A percentile compares a stretch with the other conserved stretches of the same genome.
These are phyloP conservation scores for Xerus rutilus DNA, from an alignment of 2,797 vertebrate genomes.

Conservation along the genomic window DNA sequence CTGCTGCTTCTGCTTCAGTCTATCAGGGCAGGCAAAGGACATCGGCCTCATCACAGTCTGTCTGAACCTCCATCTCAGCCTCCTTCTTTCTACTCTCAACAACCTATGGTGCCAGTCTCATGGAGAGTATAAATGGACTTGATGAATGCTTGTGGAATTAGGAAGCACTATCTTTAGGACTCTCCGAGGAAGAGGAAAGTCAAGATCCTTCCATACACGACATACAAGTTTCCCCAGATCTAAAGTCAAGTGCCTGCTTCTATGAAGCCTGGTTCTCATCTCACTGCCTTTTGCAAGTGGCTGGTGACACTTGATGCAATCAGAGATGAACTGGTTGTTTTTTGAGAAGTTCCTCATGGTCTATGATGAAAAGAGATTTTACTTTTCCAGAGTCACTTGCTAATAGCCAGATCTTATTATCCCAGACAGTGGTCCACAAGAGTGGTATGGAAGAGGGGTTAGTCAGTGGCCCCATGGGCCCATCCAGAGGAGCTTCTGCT, in stretches of 20 bases:
- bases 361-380: not conserved
- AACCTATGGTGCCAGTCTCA: not conserved
- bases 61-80: not conserved
- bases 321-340: not conserved
- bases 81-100: not conserved
- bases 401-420: not conserved
- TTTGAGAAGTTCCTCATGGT: not conserved
- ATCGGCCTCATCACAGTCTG: not conserved
- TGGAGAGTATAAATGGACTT: not conserved
- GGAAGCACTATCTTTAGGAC: not conserved
- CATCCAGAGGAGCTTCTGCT: not conserved
- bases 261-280: not conserved
- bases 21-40: not conserved
- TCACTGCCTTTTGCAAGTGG: not conserved
- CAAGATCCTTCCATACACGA: not conserved
- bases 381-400: not conserved
- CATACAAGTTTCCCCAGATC: not conserved
- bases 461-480: not conserved
- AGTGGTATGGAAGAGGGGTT: not conserved
- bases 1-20: not conserved
- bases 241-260: not conserved
- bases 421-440: accelerated
- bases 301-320: not conserved
- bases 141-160: not conserved
- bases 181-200: not conserved